Base-by-base conservation (phyloP, 2,797 vertebrate genomes). In the Urophycis tenuis region DNA sequence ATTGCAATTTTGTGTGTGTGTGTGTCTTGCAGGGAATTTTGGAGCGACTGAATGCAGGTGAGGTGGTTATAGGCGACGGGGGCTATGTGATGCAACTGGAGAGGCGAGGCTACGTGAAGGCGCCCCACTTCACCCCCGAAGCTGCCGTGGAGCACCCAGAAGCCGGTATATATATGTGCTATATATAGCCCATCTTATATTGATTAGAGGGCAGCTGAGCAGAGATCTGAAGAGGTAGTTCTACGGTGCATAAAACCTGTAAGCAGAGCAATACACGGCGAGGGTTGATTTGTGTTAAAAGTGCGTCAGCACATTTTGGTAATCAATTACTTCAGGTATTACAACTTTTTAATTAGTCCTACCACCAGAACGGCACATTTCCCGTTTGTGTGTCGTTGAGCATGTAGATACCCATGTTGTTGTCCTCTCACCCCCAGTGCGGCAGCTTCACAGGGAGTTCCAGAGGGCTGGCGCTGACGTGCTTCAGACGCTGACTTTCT, bases 401-500 rank as follows among this genome's bases (percentile, higher is more conserved):
- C 53, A 60, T 25, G 25, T 60, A 19, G 7, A 60, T 25, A 25
- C 53, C 9, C 11, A 2, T 25, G 17, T 15, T 41, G 17, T 41
- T 41, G 3, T 41, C 17, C 17, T 71, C 3, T 53, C 30, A 74
- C 17, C 71, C 10, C 74, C 86, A 97, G 96, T 97, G 82, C 92
- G 93, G 49, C 95, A 97, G 90, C 94, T 97, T 86, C 96, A 96
- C 77, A 91, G 94, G 35, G 96, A 97, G 86, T 97, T 97, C 83
- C 92, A 97, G 76, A 92, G 96, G 87, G 94, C 95, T n/a, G 96
- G 96, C 60, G 91, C 96, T 1, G 93, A 92, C 74, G 93, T 97
- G 85, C 90, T 97, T 83, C 96, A 97, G 87, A 95, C 96, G 0
- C 96, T 97, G 86, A 97, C 94, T 39, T 97, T 97, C 89, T 97